Base-by-base conservation (phyloP, 2,113 vertebrate species). In the Triplophysa rosa region DNA sequence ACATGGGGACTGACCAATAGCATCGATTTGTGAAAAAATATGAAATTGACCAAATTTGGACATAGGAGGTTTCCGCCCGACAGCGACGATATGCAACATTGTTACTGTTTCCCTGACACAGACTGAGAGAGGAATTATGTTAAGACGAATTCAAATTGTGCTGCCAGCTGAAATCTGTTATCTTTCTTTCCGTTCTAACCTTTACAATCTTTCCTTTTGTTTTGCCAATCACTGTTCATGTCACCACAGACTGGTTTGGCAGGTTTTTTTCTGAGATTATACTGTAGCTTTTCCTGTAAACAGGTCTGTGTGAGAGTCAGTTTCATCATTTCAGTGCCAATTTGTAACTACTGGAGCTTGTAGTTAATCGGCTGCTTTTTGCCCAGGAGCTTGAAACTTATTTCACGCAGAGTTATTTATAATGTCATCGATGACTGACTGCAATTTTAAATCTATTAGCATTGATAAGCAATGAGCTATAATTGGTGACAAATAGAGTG, bases 51-150 rank as follows among this genome's bases (percentile, higher is more conserved):
- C n/a, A n/a, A n/a, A n/a, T n/a, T n/a, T n/a, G n/a, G n/a, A n/a
- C n/a, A n/a, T n/a, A n/a, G n/a, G n/a, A n/a, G n/a, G n/a, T n/a
- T n/a, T n/a, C n/a, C n/a, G n/a, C n/a, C 78, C 49, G 42, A 66
- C 75, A 8, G n/a, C n/a, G n/a, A n/a, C n/a, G n/a, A 80, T 83
- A 80, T 80, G 82, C 52, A 45, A 67, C 76, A 4, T 64, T 45
- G 29, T 67, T 24, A n/a, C 16, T 8, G 13, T 33, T 47, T 40
- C 33, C 23, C 54, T 24, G 12, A 29, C 61, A 52, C 78, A 58
- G 64, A 52, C 49, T 69, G 61, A 62, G 75, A 66, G 8, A 71
- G 17, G 26, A 73, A 82, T 67, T 49, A 69, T 72, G 47, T 42
- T 33, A 40, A 59, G 52, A 37, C 47, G 23, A 63, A 45, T 11